phyloP scores from a whole-genome alignment of 2,888 invertebrate genomes.

The Aproaerema taeniolella region DNA sequence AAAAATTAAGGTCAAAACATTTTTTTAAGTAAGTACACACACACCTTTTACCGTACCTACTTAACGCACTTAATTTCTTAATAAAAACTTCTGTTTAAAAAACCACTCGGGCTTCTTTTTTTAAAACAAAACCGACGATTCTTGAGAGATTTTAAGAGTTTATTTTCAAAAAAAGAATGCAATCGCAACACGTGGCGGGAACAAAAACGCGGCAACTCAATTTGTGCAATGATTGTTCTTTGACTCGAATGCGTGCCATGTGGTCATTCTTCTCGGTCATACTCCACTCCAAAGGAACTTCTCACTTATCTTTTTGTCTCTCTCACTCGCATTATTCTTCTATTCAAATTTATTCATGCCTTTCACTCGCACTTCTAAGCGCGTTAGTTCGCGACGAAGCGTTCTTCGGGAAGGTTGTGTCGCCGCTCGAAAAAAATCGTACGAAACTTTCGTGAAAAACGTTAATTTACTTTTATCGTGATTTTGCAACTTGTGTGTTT shows the following conservation, averaged over 20 bases:
- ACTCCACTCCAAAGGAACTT: conserved; percentile 47
- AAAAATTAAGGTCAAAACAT: too few relatives aligned
- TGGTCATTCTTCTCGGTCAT: conserved; percentile 66
- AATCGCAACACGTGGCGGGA: conserved; percentile 55
- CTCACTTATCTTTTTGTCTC: conserved; percentile 38
- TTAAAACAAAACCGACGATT: conserved; percentile 17
- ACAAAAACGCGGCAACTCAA: conserved; percentile 66
- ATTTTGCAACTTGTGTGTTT: conserved; percentile 40
- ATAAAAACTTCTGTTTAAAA: too few relatives aligned
- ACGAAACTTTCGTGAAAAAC: conserved; percentile 43
- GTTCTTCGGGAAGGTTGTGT: conserved; percentile 29
- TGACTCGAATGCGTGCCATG: conserved; percentile 63
- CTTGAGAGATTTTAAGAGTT: conserved; percentile 24
- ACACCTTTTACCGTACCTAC: too few relatives aligned
- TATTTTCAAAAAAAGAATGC: conserved; percentile 35
- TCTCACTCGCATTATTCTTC: conserved; percentile 31
- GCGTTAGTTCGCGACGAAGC: conserved; percentile 47
- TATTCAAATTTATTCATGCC: conserved; percentile 38
- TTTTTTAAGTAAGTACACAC: too few relatives aligned
- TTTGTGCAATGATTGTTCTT: conserved; percentile 62
- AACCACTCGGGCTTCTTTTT: too few relatives aligned
- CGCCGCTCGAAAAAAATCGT: conserved; percentile 57
- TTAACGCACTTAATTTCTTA: too few relatives aligned
- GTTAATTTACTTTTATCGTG: conserved; percentile 39
- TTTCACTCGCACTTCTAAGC: conserved; percentile 51